Evolutionary conservation across 2,888 invertebrate species (phyloP), one percentile per base, ranked within the genome.

Genomic region (Serripes groenlandicus): DNA sequence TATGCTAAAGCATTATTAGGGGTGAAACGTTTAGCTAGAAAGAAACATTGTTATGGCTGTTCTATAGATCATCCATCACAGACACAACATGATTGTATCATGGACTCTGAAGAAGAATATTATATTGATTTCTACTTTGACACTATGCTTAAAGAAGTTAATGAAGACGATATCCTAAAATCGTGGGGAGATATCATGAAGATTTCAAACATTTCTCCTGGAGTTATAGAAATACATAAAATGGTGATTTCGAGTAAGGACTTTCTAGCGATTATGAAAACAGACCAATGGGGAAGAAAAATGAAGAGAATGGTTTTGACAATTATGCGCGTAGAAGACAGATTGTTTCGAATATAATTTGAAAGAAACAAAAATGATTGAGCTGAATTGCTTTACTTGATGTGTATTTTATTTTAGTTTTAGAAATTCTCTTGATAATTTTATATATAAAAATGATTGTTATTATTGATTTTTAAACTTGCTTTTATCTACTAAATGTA

Each of bases 231-330:
- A n/a, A 15, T 75, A 34, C 80, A 81, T 32, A 81, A 81, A 52
- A 34, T 11, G n/a, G 76, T 81, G n/a, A 49, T 81, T 1, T 42
- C 32, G 4, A 68, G 30, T 54, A 76, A 68, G 23, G 76, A 81
- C 60, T 81, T 66, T 49, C 34, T 76, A 0, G n/a, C 26, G 5
- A 28, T 71, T 0, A 81, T 81, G 81, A 80, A 81, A 75, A 80
- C 80, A 0, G 54, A 75, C 4, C 75, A 70, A 21, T 75, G 80
- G 80, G 49, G 58, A 68, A 21, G 0, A 18, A 80, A 80, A 75
- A 80, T 80, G 66, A 75, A 42, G 42, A 70, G 34, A 64, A 70
- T 70, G 56, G 54, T 78, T 3, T 21, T 78, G 11, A 66, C 78
- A 26, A 78, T 78, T 9, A 30, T 0, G 15, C 73, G 60, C 1